These are phyloP conservation scores for Leptopilina drosophilae DNA, from an alignment of 2,888 invertebrate genomes.

Conservation along the genomic window DNA sequence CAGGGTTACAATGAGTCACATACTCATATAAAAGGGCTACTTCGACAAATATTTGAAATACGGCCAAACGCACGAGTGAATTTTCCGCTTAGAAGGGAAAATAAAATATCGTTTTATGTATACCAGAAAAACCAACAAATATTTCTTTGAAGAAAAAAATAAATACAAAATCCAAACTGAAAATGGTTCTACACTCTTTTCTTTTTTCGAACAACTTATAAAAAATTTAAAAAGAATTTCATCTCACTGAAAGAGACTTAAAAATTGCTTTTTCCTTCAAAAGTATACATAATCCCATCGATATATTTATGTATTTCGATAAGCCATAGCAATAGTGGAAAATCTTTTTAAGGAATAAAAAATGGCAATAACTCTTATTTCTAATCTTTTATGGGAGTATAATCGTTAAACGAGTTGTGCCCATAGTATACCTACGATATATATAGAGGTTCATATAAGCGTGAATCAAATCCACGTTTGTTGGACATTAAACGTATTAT, in stretches of 20 bases:
- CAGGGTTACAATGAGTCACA: slow-evolving; percentile 16
- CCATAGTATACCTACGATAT: neutral
- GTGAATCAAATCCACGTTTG: neutral
- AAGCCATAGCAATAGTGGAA: too few relatives aligned
- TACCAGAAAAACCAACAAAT: too few relatives aligned
- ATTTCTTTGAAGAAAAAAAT: neutral
- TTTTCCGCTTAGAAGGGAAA: slow-evolving; percentile 16
- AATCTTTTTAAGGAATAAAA: too few relatives aligned
- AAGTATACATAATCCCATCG: too few relatives aligned
- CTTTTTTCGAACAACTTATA: too few relatives aligned
- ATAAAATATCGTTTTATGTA: slow-evolving; percentile 40
- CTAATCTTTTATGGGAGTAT: too few relatives aligned
- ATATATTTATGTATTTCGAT: too few relatives aligned
- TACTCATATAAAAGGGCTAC: neutral
- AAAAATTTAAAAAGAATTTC: neutral
- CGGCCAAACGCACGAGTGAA: slow-evolving; percentile 39
- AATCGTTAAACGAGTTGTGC: neutral
- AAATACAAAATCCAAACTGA: neutral
- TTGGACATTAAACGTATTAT: neutral
- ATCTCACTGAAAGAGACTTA: too few relatives aligned
- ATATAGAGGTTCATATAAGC: neutral
- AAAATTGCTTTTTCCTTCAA: too few relatives aligned
- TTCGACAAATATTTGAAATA: slow-evolving; percentile 52
- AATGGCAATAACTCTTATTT: too few relatives aligned
- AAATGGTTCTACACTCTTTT: too few relatives aligned